Percentiles rank a stretch among this genome's conserved stretches.
phyloP scores from a whole-genome alignment of 2,113 vertebrate species.

The Vidua chalybeata region DNA sequence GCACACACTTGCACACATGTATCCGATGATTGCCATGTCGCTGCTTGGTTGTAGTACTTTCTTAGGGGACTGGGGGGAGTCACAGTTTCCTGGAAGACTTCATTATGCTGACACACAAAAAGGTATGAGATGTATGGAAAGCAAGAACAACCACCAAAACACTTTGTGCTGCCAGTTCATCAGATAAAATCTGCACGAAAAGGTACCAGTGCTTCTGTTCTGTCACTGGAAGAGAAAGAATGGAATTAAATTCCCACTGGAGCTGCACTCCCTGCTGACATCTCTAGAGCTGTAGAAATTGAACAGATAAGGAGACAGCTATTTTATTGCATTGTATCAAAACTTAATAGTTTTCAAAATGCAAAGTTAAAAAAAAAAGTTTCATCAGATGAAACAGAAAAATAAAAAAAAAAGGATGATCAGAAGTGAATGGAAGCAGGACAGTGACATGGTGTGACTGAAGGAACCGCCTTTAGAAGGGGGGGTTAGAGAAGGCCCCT shows the following conservation, averaged over 20 bases:
- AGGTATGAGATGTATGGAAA: not conserved
- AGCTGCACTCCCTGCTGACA: not conserved
- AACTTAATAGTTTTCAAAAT: not conserved
- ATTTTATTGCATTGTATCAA: not conserved
- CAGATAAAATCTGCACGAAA: not conserved
- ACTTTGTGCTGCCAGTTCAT: not conserved
- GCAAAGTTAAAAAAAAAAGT: not conserved
- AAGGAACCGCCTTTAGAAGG: not conserved
- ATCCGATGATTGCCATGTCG: not conserved
- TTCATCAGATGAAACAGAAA: not conserved
- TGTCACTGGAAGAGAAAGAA: rapidly evolving
- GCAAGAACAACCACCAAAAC: not conserved
- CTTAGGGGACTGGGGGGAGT: rapidly evolving
- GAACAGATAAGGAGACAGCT: not conserved
- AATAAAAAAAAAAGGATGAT: not conserved
- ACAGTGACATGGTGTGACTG: rapidly evolving
- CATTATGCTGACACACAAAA: not conserved
- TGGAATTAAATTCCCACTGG: not conserved
- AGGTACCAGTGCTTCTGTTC: not conserved
- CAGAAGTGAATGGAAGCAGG: not conserved
- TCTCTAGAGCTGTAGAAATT: not conserved
- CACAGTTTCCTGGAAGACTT: not conserved
- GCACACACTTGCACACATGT: not conserved
- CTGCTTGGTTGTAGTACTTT: not conserved
- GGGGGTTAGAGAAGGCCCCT: not conserved